Evolutionary conservation across 2,888 invertebrate genomes (phyloP).

Genomic region (Agapostemon virescens): DNA sequence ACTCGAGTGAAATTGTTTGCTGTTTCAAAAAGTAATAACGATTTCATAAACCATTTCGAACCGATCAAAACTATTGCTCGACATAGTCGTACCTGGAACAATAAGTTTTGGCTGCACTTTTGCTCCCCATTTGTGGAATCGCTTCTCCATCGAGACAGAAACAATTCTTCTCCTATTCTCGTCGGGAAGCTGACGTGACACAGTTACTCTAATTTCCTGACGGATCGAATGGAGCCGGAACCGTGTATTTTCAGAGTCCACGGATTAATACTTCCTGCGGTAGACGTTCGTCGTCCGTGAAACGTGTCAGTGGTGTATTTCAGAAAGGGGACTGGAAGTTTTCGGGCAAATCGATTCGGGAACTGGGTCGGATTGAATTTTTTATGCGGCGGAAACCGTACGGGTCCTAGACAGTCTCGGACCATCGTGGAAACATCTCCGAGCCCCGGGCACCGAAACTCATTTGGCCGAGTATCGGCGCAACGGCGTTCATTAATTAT

Average conservation of each 20-base stretch:
- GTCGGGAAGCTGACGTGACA: not conserved
- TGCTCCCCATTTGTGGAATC: not conserved
- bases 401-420: not conserved
- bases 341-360: slow-evolving; percentile 46
- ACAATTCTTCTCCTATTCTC: not conserved
- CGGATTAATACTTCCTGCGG: slow-evolving; percentile 15
- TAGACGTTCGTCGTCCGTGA: not conserved
- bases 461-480: slow-evolving; percentile 17
- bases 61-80: not conserved
- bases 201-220: not conserved
- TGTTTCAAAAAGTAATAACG: not conserved
- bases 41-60: not conserved
- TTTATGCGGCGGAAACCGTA: slow-evolving; percentile 21
- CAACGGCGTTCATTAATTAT: slow-evolving; percentile 36
- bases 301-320: slow-evolving; percentile 38
- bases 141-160: not conserved
- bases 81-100: not conserved
- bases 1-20: not conserved
- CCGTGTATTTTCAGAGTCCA: slow-evolving; percentile 25
- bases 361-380: slow-evolving; percentile 55
- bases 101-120: not conserved
- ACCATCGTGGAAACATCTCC: not conserved
- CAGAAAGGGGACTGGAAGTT: slow-evolving; percentile 26
- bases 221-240: not conserved
- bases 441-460: not conserved